A percentile compares a stretch with the other conserved stretches of the same genome.
These are phyloP conservation scores for Drosophila mimetica DNA, from an alignment of 2,888 invertebrate species.

Conservation along the genomic window DNA sequence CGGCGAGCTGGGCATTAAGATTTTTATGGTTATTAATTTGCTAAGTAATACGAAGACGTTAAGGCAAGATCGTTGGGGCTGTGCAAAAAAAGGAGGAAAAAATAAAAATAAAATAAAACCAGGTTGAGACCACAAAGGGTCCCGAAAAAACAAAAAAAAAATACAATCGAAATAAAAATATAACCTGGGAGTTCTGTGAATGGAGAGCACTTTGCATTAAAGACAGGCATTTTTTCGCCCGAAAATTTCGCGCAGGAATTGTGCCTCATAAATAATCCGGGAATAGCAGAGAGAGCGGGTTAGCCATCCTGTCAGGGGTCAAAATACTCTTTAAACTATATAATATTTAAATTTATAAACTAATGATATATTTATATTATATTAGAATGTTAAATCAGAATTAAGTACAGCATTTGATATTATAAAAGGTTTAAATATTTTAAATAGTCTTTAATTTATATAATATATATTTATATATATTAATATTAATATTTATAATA, in stretches of 20 bases:
- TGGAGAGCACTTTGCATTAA: slow-evolving; percentile 77
- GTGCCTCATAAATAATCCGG: slow-evolving; percentile 4
- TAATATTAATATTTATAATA: too few relatives aligned
- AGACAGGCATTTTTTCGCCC: slow-evolving; percentile 8
- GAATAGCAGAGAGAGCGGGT: not conserved
- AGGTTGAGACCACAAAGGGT: slow-evolving; percentile 25
- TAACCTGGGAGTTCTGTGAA: slow-evolving; percentile 60
- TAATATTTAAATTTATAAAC: not conserved
- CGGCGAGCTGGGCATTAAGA: slow-evolving; percentile 71
- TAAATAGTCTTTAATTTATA: too few relatives aligned
- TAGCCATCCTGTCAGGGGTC: not conserved
- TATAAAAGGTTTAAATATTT: too few relatives aligned
- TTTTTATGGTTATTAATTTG: slow-evolving; percentile 80
- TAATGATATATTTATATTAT: too few relatives aligned
- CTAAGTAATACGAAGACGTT: slow-evolving; percentile 75
- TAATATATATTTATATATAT: too few relatives aligned
- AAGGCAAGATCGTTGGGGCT: slow-evolving; percentile 32
- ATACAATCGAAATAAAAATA: slow-evolving; percentile 11
- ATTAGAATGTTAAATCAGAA: too few relatives aligned
- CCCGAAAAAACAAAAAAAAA: slow-evolving; percentile 16
- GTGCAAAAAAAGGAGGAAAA: not conserved
- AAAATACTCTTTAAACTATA: not conserved
- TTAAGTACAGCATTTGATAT: too few relatives aligned
- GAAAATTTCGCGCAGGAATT: slow-evolving; percentile 10
- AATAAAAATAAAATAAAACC: not conserved